Conservation (phyloP, 2,797 vertebrate species). For the Neosilurus mollespiculum region DNA sequence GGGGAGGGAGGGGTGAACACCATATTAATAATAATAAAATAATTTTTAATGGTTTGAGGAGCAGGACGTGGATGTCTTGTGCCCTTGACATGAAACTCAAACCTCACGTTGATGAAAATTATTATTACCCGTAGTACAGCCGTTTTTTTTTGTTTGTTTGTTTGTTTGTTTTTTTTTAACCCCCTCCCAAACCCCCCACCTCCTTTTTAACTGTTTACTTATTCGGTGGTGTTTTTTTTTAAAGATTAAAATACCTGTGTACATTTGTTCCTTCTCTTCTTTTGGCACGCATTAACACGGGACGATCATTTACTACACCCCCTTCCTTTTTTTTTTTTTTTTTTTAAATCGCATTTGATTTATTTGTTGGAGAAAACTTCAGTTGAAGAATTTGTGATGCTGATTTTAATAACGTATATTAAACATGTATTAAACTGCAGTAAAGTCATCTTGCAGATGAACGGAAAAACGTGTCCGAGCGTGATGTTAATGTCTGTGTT, state of each 20-base stretch:
- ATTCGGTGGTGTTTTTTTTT: slow-evolving; percentile 68
- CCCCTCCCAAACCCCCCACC: slow-evolving; percentile 54
- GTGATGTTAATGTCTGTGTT: slow-evolving; percentile 51
- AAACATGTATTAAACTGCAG: slow-evolving; percentile 72
- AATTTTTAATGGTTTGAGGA: slow-evolving; percentile 71
- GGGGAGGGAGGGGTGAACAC: background rate
- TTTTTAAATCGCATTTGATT: slow-evolving; percentile 63
- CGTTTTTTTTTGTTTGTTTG: slow-evolving; percentile 20
- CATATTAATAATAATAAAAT: slow-evolving; percentile 43
- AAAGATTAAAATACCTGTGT: slow-evolving; percentile 65
- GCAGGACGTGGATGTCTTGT: slow-evolving; percentile 76
- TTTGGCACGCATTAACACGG: slow-evolving; percentile 64
- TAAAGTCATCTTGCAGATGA: slow-evolving; percentile 72
- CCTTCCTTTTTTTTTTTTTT: slow-evolving; percentile 49
- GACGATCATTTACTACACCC: slow-evolving; percentile 58
- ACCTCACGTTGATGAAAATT: slow-evolving; percentile 60
- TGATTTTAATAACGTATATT: slow-evolving; percentile 72
- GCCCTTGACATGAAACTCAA: slow-evolving; percentile 58
- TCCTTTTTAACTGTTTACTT: slow-evolving; percentile 70
- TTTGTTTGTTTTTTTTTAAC: too few species aligned
- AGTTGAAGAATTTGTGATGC: slow-evolving; percentile 61
- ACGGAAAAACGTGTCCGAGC: slow-evolving; percentile 56
- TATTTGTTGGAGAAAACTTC: slow-evolving; percentile 70
- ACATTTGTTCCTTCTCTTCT: slow-evolving; percentile 50
- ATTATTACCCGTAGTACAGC: slow-evolving; percentile 77